Evolutionary conservation across 2,888 invertebrate genomes (phyloP), one percentile per base, ranked within the genome.

Genomic region (Pyrgus malvae): DNA sequence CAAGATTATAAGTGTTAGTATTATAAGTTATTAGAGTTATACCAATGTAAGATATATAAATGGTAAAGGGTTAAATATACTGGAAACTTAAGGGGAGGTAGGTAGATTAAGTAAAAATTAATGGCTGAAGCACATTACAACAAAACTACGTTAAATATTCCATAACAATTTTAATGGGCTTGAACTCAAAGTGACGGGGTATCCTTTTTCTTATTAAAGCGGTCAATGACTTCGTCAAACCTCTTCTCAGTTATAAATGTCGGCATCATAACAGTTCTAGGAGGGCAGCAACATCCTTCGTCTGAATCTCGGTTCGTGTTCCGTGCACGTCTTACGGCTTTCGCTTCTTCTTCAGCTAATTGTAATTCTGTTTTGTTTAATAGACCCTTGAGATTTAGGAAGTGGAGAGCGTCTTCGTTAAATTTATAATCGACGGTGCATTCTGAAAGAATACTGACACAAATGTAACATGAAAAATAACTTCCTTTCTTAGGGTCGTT

Each of bases 241-340:
- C 69, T 70, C 1, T 60, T 71, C 0, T 79, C 64, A 1, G 83
- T 71, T 42, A 86, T 83, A 45, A 83, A 83, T 2, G 83, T 63
- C 0, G 85, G 83, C 70, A 80, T 69, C 65, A 76, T 64, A 0
- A 76, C 0, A 0, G 48, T 68, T 14, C 60, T 65, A 0, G 74
- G 71, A 1, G 80, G 75, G 37, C 82, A 83, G 54, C 82, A 82
- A 55, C 84, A 84, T 0, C 63, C 56, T 1, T 58, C 56, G 1
- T 17, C 5, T 6, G 3, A 7, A 19, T 40, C 31, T 9, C 3
- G 14, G 2, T 40, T 8, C 9, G 6, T 5, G 44, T 35, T 3
- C 40, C 40, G 7, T 56, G 23, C 2, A 68, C 35, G 12, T 71
- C 63, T 17, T 7, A 33, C 11, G n/a, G 4, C 7, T 21, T 21